A percentile compares a stretch with the other conserved stretches of the same genome.
Evolutionary conservation across 1,140 invertebrate species (phyloP).

Genomic region (Trachymyrmex septentrionalis): DNA sequence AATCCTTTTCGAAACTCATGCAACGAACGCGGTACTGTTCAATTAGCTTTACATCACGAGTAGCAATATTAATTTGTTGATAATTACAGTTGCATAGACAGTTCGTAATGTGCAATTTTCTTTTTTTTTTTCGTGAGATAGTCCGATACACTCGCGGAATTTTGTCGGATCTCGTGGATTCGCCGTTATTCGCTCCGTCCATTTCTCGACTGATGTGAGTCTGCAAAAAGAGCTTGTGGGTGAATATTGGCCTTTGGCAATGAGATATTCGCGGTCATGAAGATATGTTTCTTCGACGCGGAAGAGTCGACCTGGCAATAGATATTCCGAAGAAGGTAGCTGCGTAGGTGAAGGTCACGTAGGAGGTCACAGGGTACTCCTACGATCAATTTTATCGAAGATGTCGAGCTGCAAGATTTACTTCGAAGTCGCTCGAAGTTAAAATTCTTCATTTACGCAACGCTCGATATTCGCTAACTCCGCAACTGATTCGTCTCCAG

Average conservation of each 20-base stretch:
- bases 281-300: conserved; percentile 59
- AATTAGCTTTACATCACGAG: conserved; percentile 38
- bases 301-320: conserved; percentile 57
- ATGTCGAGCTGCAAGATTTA: conserved; percentile 5
- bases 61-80: conserved; percentile 39
- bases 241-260: conserved; percentile 25
- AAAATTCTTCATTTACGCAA: conserved; percentile 18
- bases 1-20: neutral
- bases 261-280: neutral
- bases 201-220: conserved; percentile 43
- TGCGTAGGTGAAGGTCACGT: conserved; percentile 66
- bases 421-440: conserved; percentile 19
- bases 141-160: neutral
- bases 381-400: conserved; percentile 49
- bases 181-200: conserved; percentile 31
- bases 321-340: conserved; percentile 17
- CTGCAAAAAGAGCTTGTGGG: conserved; percentile 26
- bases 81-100: conserved; percentile 21
- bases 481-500: neutral
- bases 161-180: conserved; percentile 12
- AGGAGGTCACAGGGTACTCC: conserved; percentile 49
- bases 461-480: neutral
- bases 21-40: conserved; percentile 10
- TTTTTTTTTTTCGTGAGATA: neutral
- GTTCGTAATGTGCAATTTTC: neutral